Conservation (phyloP, 2,113 vertebrate species). For the Neolamprologus hecqui region DNA sequence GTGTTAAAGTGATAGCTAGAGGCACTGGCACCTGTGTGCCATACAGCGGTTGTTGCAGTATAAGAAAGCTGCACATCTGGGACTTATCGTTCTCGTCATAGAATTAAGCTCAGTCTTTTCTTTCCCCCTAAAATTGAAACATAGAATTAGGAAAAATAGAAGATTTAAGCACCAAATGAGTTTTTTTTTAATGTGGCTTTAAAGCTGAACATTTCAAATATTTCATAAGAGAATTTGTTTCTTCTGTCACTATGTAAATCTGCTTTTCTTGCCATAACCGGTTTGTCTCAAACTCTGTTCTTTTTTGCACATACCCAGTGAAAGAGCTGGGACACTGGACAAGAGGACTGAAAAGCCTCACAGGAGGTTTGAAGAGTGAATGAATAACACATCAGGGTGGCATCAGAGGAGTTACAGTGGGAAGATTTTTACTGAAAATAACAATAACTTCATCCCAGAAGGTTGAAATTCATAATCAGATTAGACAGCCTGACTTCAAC, state of each 20-base stretch:
- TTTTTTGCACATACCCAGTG: not conserved
- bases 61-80: conserved; percentile 24
- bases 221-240: not conserved
- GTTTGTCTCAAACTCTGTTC: not conserved
- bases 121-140: not conserved
- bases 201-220: not conserved
- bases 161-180: not conserved
- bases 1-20: conserved; percentile 14
- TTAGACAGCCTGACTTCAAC: not conserved
- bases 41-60: not conserved
- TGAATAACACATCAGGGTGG: conserved; percentile 50
- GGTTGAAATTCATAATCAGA: conserved; percentile 3
- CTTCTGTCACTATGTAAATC: not conserved
- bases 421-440: conserved; percentile 1
- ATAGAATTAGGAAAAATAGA: not conserved
- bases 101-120: not conserved
- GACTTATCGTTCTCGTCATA: not conserved
- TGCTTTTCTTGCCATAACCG: not conserved
- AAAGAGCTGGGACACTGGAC: conserved; percentile 20
- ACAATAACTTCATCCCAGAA: conserved; percentile 23
- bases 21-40: conserved; percentile 32
- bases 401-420: conserved; percentile 26
- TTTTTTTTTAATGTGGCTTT: not conserved
- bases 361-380: conserved; percentile 10
- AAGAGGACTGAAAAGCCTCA: conserved; percentile 32